A percentile compares a stretch with the other conserved stretches of the same genome.
These are phyloP conservation scores for Pseudolaguvia tuberculata DNA, from an alignment of 2,113 vertebrate genomes.

Conservation along the genomic window DNA sequence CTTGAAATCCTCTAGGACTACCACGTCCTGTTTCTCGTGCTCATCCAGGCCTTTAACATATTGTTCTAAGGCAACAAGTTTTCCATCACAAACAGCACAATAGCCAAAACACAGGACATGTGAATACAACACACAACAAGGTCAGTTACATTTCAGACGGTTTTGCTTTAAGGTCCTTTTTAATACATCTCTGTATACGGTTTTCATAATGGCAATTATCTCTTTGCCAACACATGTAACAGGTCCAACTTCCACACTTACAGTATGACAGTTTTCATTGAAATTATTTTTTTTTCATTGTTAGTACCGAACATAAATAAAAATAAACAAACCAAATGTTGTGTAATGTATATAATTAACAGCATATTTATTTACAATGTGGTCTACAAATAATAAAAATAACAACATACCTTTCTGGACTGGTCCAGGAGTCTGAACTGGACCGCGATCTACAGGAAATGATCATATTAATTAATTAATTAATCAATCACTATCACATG, in stretches of 20 bases:
- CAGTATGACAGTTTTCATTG: background rate
- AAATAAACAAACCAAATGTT: conserved; percentile 26
- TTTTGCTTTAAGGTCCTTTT: background rate
- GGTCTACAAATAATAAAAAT: conserved; percentile 11
- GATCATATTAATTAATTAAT: background rate
- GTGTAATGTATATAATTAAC: conserved; percentile 39
- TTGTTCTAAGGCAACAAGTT: conserved; percentile 65
- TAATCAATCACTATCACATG: too few species aligned
- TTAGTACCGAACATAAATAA: conserved; percentile 22
- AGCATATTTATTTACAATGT: conserved; percentile 2
- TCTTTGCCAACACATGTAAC: background rate
- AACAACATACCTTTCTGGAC: conserved; percentile 82
- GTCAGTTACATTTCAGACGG: background rate
- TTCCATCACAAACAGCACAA: conserved; percentile 53
- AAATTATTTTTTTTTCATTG: background rate
- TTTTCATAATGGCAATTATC: background rate
- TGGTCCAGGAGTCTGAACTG: conserved; percentile 79
- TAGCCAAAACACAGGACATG: conserved; percentile 39
- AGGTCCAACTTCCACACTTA: background rate
- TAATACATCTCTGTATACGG: background rate
- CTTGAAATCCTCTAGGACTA: conserved; percentile 49
- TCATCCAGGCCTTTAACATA: conserved; percentile 65
- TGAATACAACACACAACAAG: conserved; percentile 36
- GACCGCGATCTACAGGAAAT: conserved; percentile 66
- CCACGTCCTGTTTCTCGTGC: conserved; percentile 56